Base-by-base conservation (phyloP, 2,797 vertebrate species). In the Schizopygopsis malacanthus region DNA sequence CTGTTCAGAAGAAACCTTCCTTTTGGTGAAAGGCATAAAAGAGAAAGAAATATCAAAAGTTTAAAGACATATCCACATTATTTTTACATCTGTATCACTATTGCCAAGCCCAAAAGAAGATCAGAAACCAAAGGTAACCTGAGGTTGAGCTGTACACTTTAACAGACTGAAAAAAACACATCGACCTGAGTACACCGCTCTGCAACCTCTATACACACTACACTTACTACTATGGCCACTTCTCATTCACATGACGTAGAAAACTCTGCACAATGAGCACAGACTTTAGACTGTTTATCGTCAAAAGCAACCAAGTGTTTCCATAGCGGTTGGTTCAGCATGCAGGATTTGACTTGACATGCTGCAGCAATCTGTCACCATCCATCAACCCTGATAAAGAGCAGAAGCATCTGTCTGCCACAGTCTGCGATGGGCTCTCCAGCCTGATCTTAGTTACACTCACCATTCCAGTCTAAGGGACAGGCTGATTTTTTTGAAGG, bases 1-100 rank as follows among this genome's bases (percentile, higher is more conserved):
- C 73, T 77, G 79, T 81, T 86, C 82, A 88, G 81, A 83, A 86
- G 75, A 78, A 81, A 79, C 61, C 82, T 88, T 83, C 63, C 80
- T 87, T 71, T 79, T 87, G 81, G 85, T 72, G 73, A 87, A 52
- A 83, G 85, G 67, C 52, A 87, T 72, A 83, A 79, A 83, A 87
- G 85, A 61, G 72, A 78, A 79, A 83, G 83, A 72, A 50, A 79
- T 67, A 83, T 81, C 33, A 79, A 72, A 83, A 71, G 73, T 61
- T 73, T 72, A 85, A 81, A 69, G 73, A 54, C 25, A 83, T 28
- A 63, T 82, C 22, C 15, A 1, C 80, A 71, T 70, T 43, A 82
- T 56, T 71, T 71, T 71, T 82, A 82, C 70, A 83, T 83, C 81
- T 83, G 22, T 75, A 22, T 47, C 28, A 47, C 70, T 45, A 82